phyloP scores from a whole-genome alignment of 2,888 invertebrate species.

The Coelopa pilipes region DNA sequence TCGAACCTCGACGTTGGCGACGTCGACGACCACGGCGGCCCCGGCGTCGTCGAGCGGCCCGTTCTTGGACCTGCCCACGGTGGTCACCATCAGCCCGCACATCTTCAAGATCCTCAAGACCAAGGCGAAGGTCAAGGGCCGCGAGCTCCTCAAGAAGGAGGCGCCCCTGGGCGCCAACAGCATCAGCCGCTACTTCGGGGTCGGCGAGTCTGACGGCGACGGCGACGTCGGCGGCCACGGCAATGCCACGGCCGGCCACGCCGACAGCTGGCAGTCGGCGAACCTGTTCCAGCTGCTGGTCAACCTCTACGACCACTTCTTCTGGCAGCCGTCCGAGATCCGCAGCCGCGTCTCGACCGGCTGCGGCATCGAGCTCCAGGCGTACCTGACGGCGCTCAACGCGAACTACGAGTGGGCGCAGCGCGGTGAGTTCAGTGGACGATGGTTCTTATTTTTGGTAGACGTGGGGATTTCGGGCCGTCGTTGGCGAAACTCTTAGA shows the following conservation, averaged over 20 bases:
- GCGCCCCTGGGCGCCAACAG: constrained; percentile 55
- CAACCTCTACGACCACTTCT: constrained; percentile 65
- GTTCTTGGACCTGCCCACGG: constrained; percentile 8
- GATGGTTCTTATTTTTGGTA: no score
- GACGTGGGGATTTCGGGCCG: no score
- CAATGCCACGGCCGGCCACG: constrained; percentile 45
- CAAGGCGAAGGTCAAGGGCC: constrained; percentile 57
- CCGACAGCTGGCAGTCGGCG: constrained; percentile 51
- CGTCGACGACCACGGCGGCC: neutral
- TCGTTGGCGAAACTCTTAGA: no score
- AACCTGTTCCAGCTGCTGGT: constrained; percentile 64
- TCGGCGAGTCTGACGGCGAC: constrained; percentile 33
- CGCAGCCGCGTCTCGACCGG: constrained; percentile 68
- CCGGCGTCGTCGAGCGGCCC: neutral
- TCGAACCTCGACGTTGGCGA: constrained; percentile 18
- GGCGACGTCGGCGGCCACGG: constrained; percentile 41
- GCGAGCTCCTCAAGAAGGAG: constrained; percentile 59
- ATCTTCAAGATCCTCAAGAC: constrained; percentile 60
- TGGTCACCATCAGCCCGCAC: constrained; percentile 53
- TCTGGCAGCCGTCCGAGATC: constrained; percentile 63
- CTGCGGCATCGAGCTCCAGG: constrained; percentile 71
- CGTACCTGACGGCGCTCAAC: constrained; percentile 71
- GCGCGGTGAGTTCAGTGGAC: constrained; percentile 73
- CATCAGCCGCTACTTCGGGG: constrained; percentile 57
- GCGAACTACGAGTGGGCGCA: constrained; percentile 80